Conservation (phyloP, 2,113 vertebrate species). For the Crotophaga sulcirostris region DNA sequence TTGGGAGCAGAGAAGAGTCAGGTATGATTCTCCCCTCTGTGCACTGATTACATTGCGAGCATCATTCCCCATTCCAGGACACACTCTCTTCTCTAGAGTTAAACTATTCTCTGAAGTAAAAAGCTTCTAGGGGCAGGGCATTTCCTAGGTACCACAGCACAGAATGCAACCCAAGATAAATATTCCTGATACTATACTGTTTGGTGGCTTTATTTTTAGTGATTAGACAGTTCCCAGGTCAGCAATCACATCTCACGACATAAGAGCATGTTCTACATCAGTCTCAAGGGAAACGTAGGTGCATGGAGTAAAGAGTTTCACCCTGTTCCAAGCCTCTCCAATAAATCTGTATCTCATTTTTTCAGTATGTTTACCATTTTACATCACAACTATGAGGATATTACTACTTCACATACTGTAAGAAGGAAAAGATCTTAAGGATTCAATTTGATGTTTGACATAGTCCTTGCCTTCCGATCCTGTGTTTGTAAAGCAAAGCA, state of each 20-base stretch:
- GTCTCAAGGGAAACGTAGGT: not conserved
- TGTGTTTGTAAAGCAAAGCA: not conserved
- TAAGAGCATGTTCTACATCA: not conserved
- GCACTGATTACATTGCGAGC: not conserved
- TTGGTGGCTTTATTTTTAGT: not conserved
- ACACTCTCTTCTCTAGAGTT: not conserved
- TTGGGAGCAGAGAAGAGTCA: not conserved
- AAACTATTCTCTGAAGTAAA: not conserved
- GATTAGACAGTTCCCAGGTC: not conserved
- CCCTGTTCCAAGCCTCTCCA: not conserved
- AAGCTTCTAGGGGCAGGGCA: not conserved
- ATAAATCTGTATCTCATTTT: not conserved
- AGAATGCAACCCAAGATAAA: not conserved
- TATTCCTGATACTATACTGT: not conserved
- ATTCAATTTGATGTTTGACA: too few relatives aligned
- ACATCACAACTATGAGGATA: not conserved
- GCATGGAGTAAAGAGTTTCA: not conserved
- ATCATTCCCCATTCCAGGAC: not conserved
- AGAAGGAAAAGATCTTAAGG: not conserved
- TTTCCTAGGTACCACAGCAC: not conserved
- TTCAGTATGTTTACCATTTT: not conserved
- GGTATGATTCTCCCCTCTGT: not conserved
- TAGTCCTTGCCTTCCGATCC: not conserved
- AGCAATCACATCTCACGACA: not conserved
- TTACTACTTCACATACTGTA: not conserved